These are phyloP conservation scores for Rhinichthys klamathensis DNA, from an alignment of 2,113 vertebrate genomes.

Conservation along the genomic window DNA sequence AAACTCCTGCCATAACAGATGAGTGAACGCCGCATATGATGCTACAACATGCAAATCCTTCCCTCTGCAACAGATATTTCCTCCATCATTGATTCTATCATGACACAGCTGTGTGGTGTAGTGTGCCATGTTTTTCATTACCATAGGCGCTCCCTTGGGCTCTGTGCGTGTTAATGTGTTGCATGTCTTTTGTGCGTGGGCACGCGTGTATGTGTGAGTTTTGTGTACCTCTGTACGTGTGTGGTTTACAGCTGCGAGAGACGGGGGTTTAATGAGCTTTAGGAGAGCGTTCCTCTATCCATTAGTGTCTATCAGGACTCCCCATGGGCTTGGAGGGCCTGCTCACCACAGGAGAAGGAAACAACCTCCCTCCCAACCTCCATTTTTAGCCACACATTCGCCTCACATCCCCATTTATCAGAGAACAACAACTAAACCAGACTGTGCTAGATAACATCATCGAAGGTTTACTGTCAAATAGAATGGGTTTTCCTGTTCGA, in stretches of 20 bases:
- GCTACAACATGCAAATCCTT: slow-evolving; percentile 48
- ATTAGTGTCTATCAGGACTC: slow-evolving; percentile 57
- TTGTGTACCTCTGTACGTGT: slow-evolving; percentile 12
- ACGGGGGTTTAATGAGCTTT: slow-evolving; percentile 53
- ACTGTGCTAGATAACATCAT: slow-evolving; percentile 5
- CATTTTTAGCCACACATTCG: slow-evolving; percentile 28
- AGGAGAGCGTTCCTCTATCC: slow-evolving; percentile 50
- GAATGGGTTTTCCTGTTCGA: slow-evolving; percentile 11
- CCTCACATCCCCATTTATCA: not conserved
- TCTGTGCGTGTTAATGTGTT: slow-evolving; percentile 1
- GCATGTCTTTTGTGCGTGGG: slow-evolving; percentile 3
- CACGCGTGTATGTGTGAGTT: not conserved
- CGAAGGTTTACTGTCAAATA: not conserved
- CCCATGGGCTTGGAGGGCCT: slow-evolving; percentile 34
- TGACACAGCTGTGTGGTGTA: slow-evolving; percentile 1
- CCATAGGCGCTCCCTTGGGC: slow-evolving; percentile 21
- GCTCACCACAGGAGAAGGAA: slow-evolving; percentile 44
- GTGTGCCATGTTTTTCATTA: not conserved
- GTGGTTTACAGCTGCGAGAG: slow-evolving; percentile 50
- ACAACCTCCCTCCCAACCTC: slow-evolving; percentile 13
- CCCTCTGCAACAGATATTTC: slow-evolving; percentile 37
- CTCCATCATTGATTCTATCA: slow-evolving; percentile 38
- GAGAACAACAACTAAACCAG: slow-evolving; percentile 2
- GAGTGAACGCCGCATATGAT: not conserved
- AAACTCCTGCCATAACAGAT: slow-evolving; percentile 2